Percentiles rank a stretch among this genome's conserved stretches.
Evolutionary conservation across 1,140 invertebrate species (phyloP).

Genomic region (Trypoxylus dichotomus): DNA sequence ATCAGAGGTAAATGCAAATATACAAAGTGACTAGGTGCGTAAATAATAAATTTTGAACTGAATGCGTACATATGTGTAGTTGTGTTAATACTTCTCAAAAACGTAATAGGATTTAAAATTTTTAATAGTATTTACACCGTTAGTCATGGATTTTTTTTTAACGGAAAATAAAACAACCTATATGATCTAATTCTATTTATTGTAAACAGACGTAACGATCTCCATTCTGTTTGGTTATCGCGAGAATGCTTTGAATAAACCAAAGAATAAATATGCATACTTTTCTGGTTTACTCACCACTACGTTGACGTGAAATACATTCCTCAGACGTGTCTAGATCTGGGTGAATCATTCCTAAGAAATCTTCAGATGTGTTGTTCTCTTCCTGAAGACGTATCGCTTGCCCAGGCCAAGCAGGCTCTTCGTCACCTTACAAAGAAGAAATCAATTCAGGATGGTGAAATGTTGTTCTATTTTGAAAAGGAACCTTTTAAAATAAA

Average conservation of each 20-base stretch:
- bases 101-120: no score
- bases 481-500: no score
- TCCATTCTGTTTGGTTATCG: background rate
- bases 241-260: background rate
- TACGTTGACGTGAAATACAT: background rate
- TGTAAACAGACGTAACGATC: background rate
- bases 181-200: background rate
- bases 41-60: no score
- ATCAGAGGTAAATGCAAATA: no score
- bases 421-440: background rate
- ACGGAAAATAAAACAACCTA: background rate
- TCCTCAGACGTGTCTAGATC: background rate
- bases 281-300: constrained; percentile 8
- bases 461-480: no score
- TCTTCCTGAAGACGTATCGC: background rate
- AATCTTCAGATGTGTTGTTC: background rate
- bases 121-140: background rate
- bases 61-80: no score
- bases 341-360: background rate
- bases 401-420: background rate
- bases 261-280: background rate
- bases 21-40: no score
- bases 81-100: no score
- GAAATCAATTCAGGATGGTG: background rate
- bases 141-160: background rate